Conservation (phyloP, 2,113 vertebrate species). For the Sphaerodactylus townsendi region DNA sequence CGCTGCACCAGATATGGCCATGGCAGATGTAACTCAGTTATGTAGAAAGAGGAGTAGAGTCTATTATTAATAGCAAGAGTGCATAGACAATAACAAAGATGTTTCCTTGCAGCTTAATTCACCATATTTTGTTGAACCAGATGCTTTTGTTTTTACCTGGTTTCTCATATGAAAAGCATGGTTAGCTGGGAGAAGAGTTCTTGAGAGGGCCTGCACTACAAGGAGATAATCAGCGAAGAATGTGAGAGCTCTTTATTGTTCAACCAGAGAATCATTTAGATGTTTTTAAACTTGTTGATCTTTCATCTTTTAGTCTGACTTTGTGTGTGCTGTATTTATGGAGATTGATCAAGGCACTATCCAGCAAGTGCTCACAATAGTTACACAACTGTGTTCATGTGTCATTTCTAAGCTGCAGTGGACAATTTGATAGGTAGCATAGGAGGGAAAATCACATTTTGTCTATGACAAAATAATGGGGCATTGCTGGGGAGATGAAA, state of each 20-base stretch:
- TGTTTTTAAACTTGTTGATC: too few species aligned
- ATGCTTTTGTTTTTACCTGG: background rate
- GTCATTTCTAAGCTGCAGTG: background rate
- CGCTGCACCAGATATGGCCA: too few species aligned
- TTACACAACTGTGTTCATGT: background rate
- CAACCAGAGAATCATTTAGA: background rate
- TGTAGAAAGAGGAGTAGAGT: too few species aligned
- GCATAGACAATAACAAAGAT: background rate
- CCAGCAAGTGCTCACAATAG: background rate
- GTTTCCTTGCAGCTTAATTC: background rate
- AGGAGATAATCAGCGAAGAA: background rate
- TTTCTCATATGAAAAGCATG: background rate
- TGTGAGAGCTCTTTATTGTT: background rate
- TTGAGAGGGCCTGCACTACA: background rate
- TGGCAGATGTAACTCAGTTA: too few species aligned
- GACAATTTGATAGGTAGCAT: background rate
- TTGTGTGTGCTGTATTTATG: background rate
- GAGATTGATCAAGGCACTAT: background rate
- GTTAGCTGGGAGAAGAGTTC: background rate
- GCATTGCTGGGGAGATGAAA: background rate
- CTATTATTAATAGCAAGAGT: too few species aligned
- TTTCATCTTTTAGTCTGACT: too few species aligned
- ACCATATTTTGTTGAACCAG: background rate
- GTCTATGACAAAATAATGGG: background rate
- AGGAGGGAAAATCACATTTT: background rate